Evolutionary conservation across 2,113 vertebrate genomes (phyloP).

Genomic region (Pseudois nayaur): DNA sequence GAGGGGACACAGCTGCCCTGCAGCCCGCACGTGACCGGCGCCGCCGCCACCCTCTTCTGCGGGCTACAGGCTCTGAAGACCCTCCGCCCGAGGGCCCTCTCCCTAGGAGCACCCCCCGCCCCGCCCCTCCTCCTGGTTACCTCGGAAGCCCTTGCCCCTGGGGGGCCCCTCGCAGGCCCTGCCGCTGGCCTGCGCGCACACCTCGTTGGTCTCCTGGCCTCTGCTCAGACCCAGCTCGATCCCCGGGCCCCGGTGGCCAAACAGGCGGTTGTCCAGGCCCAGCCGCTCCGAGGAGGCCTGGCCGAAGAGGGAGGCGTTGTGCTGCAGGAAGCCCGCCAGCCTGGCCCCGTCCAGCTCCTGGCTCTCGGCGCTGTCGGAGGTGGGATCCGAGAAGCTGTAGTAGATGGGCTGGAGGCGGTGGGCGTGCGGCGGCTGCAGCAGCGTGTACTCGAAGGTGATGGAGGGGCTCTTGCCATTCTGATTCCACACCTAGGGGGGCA

Average conservation of each 20-base stretch:
- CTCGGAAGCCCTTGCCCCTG: constrained; percentile 81
- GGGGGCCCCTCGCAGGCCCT: constrained; percentile 85
- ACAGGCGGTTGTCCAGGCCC: constrained; percentile 76
- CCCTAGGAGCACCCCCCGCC: background rate
- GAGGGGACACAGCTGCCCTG: accelerated
- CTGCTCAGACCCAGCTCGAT: constrained; percentile 80
- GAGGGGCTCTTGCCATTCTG: constrained; percentile 95
- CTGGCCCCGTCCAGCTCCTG: constrained; percentile 77
- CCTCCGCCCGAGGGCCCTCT: background rate
- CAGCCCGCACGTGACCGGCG: accelerated
- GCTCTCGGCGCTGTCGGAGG: constrained; percentile 82
- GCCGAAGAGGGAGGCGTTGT: constrained; percentile 84
- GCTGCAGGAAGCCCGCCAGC: constrained; percentile 74
- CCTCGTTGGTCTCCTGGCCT: constrained; percentile 93
- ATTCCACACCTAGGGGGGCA: constrained; percentile 90
- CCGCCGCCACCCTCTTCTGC: background rate
- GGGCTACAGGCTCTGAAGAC: background rate
- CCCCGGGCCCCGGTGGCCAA: constrained; percentile 66
- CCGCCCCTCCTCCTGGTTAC: constrained; percentile 72
- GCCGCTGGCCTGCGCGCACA: constrained; percentile 86
- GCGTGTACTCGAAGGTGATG: constrained; percentile 96
- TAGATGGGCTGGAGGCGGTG: constrained; percentile 84
- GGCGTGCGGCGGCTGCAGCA: constrained; percentile 87
- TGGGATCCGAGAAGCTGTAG: constrained; percentile 82
- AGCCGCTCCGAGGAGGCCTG: constrained; percentile 75